phyloP scores from a whole-genome alignment of 2,113 vertebrate species.

The Leucopternis melanops region DNA sequence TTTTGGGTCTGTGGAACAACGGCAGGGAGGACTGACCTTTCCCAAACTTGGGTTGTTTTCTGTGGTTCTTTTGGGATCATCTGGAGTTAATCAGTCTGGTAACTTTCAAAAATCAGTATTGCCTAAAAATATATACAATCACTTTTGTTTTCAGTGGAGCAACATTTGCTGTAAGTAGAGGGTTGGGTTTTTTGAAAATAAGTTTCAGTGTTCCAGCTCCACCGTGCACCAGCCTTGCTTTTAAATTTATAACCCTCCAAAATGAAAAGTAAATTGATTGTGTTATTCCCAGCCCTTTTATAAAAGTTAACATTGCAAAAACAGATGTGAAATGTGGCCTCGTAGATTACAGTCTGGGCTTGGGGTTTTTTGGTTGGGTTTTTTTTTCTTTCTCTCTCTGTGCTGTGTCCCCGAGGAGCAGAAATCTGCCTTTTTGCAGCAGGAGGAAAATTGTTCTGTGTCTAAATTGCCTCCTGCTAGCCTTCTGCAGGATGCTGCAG shows the following conservation, averaged over 20 bases:
- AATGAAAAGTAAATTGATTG: constrained; percentile 56
- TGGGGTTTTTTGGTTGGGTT: neutral
- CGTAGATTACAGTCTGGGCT: constrained; percentile 32
- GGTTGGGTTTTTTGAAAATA: neutral
- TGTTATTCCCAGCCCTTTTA: constrained; percentile 52
- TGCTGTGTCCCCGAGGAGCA: constrained; percentile 26
- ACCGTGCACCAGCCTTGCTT: neutral
- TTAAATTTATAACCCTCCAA: constrained; percentile 32
- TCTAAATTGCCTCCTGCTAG: constrained; percentile 36
- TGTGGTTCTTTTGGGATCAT: constrained; percentile 5
- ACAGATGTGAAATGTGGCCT: constrained; percentile 58
- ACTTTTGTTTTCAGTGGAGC: constrained; percentile 9
- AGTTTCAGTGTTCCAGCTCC: neutral
- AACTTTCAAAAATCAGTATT: neutral
- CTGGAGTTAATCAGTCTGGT: constrained; percentile 30
- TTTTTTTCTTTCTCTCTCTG: neutral
- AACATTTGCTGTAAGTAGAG: neutral
- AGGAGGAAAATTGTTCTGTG: constrained; percentile 39
- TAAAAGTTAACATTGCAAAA: constrained; percentile 57
- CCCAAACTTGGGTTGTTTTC: neutral
- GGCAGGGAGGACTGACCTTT: neutral
- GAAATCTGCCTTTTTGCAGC: constrained; percentile 48
- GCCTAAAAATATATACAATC: neutral
- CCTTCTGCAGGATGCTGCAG: constrained; percentile 52
- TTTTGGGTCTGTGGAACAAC: neutral